Conservation (phyloP, 2,888 invertebrate genomes). For the Galerucella pusilla region DNA sequence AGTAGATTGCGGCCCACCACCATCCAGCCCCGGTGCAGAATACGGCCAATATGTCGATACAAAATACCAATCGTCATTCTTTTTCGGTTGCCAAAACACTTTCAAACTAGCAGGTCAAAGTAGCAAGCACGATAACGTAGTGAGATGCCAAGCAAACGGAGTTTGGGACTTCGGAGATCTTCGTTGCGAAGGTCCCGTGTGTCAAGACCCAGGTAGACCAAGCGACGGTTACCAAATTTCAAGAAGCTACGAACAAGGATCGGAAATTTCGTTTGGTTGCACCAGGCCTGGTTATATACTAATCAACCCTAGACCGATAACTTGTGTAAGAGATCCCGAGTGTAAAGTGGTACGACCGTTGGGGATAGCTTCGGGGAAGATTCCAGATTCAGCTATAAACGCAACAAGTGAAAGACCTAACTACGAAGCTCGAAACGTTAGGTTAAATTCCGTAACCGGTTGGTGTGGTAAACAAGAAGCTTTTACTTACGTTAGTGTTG, state of each 20-base stretch:
- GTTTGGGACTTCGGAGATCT: slow-evolving; percentile 98
- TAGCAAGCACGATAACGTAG: slow-evolving; percentile 90
- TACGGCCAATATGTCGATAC: slow-evolving; percentile 91
- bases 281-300: slow-evolving; percentile 92
- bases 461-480: slow-evolving; percentile 98
- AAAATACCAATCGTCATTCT: slow-evolving; percentile 92
- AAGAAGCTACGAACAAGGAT: slow-evolving; percentile 87
- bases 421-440: slow-evolving; percentile 89
- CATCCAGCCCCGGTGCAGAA: slow-evolving; percentile 92
- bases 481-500: slow-evolving; percentile 95
- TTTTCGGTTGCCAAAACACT: slow-evolving; percentile 95
- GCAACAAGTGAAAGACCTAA: slow-evolving; percentile 93
- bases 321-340: slow-evolving; percentile 91
- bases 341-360: slow-evolving; percentile 92
- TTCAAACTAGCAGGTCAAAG: slow-evolving; percentile 95
- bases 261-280: slow-evolving; percentile 91
- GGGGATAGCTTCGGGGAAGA: slow-evolving; percentile 77
- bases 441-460: slow-evolving; percentile 92
- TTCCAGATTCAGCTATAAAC: slow-evolving; percentile 95
- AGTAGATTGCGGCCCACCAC: slow-evolving; percentile 90
- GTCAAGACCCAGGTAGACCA: slow-evolving; percentile 94
- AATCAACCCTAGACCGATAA: slow-evolving; percentile 90
- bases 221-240: slow-evolving; percentile 91
- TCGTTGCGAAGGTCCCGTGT: slow-evolving; percentile 95
- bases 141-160: slow-evolving; percentile 90